These are phyloP conservation scores for Phasianus colchicus DNA, from an alignment of 2,113 vertebrate species.

Conservation along the genomic window DNA sequence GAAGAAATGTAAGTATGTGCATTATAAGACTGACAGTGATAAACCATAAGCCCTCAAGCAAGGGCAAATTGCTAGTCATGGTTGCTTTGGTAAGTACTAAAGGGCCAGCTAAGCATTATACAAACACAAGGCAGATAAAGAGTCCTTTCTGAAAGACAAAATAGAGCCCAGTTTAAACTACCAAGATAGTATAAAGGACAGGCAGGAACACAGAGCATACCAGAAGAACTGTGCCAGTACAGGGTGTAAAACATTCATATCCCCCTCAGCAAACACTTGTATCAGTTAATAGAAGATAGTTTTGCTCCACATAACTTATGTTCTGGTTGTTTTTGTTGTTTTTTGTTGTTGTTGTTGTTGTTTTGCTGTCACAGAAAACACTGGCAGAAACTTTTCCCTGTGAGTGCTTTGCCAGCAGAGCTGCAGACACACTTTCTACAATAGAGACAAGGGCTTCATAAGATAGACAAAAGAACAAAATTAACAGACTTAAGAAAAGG, in stretches of 20 bases:
- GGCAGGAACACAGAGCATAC: not conserved
- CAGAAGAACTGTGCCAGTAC: not conserved
- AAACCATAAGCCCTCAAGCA: not conserved
- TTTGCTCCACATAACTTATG: constrained; percentile 1
- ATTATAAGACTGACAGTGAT: not conserved
- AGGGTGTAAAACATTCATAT: not conserved
- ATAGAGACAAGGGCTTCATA: not conserved
- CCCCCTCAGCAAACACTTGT: not conserved
- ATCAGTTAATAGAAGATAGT: not conserved
- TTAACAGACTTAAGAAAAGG: not conserved
- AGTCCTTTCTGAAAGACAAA: constrained; percentile 41
- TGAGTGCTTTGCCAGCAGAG: not conserved
- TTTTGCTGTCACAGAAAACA: too few species aligned
- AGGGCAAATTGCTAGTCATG: not conserved
- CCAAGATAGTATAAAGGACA: not conserved
- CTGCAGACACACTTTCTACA: not conserved
- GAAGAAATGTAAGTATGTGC: not conserved
- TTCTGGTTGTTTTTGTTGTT: not conserved
- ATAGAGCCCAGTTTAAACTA: not conserved
- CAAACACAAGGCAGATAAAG: not conserved
- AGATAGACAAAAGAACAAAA: not conserved
- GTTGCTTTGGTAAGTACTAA: not conserved
- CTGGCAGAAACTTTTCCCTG: not conserved
- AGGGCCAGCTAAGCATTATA: not conserved
- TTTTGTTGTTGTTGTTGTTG: too few species aligned